phyloP scores from a whole-genome alignment of 2,888 invertebrate species.

The Silvanus unidentatus region DNA sequence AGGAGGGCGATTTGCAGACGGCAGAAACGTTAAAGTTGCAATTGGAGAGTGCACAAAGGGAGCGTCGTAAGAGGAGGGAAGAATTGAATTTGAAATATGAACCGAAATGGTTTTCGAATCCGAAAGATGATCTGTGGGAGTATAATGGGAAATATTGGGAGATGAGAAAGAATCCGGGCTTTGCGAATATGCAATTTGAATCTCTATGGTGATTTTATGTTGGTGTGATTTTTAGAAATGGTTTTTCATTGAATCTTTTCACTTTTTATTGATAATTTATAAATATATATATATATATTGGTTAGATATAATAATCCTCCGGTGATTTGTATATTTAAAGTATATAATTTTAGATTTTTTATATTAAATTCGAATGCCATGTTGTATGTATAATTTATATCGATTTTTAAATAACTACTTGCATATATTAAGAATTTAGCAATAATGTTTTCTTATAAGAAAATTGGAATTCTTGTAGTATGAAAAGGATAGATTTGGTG shows the following conservation, averaged over 20 bases:
- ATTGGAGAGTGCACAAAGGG: slow-evolving; percentile 70
- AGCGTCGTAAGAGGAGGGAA: slow-evolving; percentile 58
- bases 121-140: slow-evolving; percentile 51
- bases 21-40: slow-evolving; percentile 67
- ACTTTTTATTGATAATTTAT: slow-evolving; percentile 12
- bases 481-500: slow-evolving; percentile 7
- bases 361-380: slow-evolving; percentile 1
- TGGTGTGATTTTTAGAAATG: slow-evolving; percentile 6
- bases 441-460: slow-evolving; percentile 5
- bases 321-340: slow-evolving; percentile 16
- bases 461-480: slow-evolving; percentile 7
- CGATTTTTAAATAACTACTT: no score
- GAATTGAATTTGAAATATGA: slow-evolving; percentile 49
- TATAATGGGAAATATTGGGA: slow-evolving; percentile 75
- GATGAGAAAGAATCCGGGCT: slow-evolving; percentile 59
- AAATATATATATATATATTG: slow-evolving; percentile 4
- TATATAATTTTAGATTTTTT: not conserved
- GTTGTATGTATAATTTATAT: not conserved
- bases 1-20: slow-evolving; percentile 67
- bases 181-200: slow-evolving; percentile 52
- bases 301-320: not conserved
- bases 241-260: slow-evolving; percentile 6
- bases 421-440: not conserved
- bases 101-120: slow-evolving; percentile 55
- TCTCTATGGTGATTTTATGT: slow-evolving; percentile 64